Conservation (phyloP, 2,797 vertebrate genomes). For the Bucorvus abyssinicus region DNA sequence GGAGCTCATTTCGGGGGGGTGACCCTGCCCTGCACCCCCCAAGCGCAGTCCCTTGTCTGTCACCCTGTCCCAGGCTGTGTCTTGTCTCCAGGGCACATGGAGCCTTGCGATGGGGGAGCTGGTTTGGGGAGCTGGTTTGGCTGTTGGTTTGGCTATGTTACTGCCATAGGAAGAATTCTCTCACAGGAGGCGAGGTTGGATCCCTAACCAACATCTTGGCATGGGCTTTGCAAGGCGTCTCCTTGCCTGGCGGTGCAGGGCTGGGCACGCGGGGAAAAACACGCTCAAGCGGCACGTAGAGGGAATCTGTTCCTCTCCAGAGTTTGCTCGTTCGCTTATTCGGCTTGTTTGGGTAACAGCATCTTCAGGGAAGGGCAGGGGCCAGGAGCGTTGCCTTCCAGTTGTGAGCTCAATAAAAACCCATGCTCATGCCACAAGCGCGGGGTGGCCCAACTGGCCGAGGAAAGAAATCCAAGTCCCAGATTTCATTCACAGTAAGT, state of each 20-base stretch:
- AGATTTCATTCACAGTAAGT: neutral
- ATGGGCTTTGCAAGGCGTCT: neutral
- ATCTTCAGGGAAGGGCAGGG: fast-evolving
- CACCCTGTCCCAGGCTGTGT: neutral
- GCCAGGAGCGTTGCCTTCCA: neutral
- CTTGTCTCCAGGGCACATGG: fast-evolving
- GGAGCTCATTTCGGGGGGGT: fast-evolving
- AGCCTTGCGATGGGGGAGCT: neutral
- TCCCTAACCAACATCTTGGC: neutral
- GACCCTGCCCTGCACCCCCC: neutral
- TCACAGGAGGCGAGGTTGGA: fast-evolving
- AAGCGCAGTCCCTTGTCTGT: neutral
- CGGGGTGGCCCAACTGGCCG: neutral
- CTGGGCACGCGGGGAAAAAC: neutral
- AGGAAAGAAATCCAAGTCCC: neutral
- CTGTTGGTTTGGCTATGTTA: fast-evolving
- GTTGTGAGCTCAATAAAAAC: neutral
- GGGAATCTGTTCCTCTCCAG: neutral
- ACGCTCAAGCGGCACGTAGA: fast-evolving
- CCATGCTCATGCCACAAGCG: fast-evolving
- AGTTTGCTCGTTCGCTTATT: neutral
- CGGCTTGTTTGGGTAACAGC: neutral
- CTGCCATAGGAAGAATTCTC: neutral
- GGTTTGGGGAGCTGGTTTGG: neutral
- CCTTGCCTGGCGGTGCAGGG: neutral